Evolutionary conservation across 1,140 invertebrate species (phyloP), one percentile per base, ranked within the genome.

Genomic region (Neodiprion pinetum): DNA sequence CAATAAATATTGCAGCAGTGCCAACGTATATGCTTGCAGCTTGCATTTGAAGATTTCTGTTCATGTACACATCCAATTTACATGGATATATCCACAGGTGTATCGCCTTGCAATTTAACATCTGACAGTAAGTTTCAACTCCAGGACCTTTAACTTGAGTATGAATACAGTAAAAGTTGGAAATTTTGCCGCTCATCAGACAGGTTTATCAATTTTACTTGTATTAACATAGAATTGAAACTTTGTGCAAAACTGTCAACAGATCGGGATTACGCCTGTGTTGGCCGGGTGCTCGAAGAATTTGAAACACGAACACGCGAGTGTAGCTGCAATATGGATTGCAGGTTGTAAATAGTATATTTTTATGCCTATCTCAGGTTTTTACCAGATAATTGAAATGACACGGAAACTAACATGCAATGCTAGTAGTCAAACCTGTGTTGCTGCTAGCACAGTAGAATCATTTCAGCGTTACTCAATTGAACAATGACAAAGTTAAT

Each of bases 271-370:
- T 75, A 72, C 49, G 12, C 11, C n/a, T 76, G 75, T 48, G 67
- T 72, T 48, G 71, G 49, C 21, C n/a, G 70, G 9, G 48, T 76
- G 12, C 67, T 74, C 9, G 61, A 74, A 65, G 72, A 74, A 21
- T 76, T 76, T 74, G 75, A 76, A 71, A 74, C 53, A n/a, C 48
- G 68, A 67, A 48, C 17, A 10, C 17, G 69, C 2, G 12, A 47
- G 23, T 76, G 75, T 53, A 74, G 72, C 48, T 76, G 75, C 61
- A 76, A 76, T 50, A 76, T 74, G 75, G 75, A 76, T 50, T 76
- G 75, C 69, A 74, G 53, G 75, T 74, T 73, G 48, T 48, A 40
- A 21, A 21, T 0, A 21, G 17, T 21, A 21, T 21, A 21, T 21
- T 21, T 0, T 21, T 21, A 21, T 21, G 17, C 0, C 17, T 21